These are phyloP conservation scores for Ostrea edulis DNA, from an alignment of 1,140 invertebrate species.

Conservation along the genomic window DNA sequence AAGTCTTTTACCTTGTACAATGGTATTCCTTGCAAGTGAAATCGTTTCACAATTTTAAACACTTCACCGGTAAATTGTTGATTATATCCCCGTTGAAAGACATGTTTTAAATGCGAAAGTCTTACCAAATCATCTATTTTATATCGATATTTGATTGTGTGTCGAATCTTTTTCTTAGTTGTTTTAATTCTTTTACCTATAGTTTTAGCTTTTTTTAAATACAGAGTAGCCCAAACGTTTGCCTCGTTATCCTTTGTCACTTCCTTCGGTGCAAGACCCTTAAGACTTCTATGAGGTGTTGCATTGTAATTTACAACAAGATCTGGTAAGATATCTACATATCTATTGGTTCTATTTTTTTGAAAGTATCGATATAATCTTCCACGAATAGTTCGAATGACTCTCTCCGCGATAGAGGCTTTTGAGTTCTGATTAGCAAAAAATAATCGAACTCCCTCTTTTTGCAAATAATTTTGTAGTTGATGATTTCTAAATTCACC, in stretches of 20 bases:
- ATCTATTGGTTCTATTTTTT: slow-evolving; percentile 42
- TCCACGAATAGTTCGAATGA: slow-evolving; percentile 43
- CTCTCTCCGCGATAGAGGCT: slow-evolving; percentile 45
- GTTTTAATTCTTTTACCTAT: too few relatives aligned
- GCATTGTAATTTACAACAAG: slow-evolving; percentile 49
- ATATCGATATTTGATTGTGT: too few relatives aligned
- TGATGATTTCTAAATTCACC: slow-evolving; percentile 17
- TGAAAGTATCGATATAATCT: slow-evolving; percentile 49
- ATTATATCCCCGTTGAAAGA: too few relatives aligned
- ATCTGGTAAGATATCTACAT: slow-evolving; percentile 41
- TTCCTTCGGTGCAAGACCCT: too few relatives aligned
- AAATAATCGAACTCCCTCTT: not conserved
- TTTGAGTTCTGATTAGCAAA: slow-evolving; percentile 1
- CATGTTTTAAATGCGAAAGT: too few relatives aligned
- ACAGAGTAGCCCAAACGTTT: too few relatives aligned
- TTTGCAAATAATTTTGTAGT: not conserved
- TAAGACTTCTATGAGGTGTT: too few relatives aligned
- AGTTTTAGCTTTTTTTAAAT: too few relatives aligned
- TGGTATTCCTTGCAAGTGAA: slow-evolving; percentile 45
- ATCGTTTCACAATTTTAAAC: too few relatives aligned
- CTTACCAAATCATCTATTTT: too few relatives aligned
- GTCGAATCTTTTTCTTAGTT: too few relatives aligned
- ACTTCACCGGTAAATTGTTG: slow-evolving; percentile 44
- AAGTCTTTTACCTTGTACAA: slow-evolving; percentile 48
- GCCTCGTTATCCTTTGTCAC: too few relatives aligned